These are phyloP conservation scores for Otolemur crassicaudatus DNA, from an alignment of 2,797 vertebrate genomes.

Conservation along the genomic window DNA sequence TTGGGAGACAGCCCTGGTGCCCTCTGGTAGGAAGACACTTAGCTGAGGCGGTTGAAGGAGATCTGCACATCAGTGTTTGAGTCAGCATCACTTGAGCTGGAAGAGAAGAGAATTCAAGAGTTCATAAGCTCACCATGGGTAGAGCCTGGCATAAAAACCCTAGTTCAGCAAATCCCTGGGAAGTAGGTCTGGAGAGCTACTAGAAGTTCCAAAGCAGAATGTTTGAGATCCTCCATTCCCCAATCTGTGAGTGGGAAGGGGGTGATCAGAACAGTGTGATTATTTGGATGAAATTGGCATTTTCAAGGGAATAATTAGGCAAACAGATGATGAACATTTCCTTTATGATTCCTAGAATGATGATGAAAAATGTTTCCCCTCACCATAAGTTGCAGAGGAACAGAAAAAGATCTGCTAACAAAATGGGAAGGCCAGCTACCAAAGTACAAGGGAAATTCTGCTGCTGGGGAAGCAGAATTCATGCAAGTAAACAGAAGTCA, in stretches of 20 bases:
- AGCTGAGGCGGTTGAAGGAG: background rate
- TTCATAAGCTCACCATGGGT: background rate
- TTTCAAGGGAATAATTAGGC: background rate
- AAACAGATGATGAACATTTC: background rate
- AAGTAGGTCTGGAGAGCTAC: background rate
- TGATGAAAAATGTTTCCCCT: background rate
- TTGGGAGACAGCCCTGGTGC: background rate
- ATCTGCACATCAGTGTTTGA: background rate
- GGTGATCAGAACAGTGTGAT: rapidly evolving
- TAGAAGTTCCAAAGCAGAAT: background rate
- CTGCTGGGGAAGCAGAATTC: background rate
- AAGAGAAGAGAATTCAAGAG: background rate
- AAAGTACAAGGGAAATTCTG: background rate
- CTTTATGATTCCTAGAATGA: background rate
- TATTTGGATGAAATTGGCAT: background rate
- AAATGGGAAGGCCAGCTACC: background rate
- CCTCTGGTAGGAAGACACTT: background rate
- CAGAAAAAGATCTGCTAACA: background rate
- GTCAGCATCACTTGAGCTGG: background rate
- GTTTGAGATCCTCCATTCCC: background rate
- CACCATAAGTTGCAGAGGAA: background rate
- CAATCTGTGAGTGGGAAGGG: background rate
- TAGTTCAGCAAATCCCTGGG: background rate
- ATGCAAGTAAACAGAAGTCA: background rate
- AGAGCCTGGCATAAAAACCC: background rate